Base-by-base conservation (phyloP, 2,888 invertebrate species). In the Pseudolycoriella hygida region DNA sequence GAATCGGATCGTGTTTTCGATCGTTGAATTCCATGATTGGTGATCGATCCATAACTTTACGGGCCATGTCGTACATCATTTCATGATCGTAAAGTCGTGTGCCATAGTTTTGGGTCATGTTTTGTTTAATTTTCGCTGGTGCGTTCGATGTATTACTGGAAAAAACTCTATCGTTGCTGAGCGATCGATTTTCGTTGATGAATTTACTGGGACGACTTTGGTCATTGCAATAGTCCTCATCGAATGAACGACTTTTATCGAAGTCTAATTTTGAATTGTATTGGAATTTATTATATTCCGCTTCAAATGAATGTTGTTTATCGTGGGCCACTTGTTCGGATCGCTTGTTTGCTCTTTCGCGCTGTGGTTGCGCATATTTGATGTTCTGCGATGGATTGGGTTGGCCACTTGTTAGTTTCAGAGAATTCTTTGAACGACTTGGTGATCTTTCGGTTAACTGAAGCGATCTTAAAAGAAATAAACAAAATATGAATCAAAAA, bases 371-470 rank as follows among this genome's bases (percentile, higher is more conserved):
- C 8, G 25, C 8, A 8, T 25, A 25, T 25, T 25, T 25, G 25
- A 6, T 25, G 25, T 25, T 25, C 25, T 4, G 8, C 8, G 25
- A 8, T 8, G 25, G 5, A 25, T 25, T 39, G 12, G 30, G 19
- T n/a, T 40, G 43, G 32, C 46, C 42, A 47, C 46, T 49, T 42
- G 15, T 20, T 15, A 30, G 18, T 19, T 40, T 45, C 2, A 30
- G 40, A 18, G 60, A 56, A 17, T 59, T 57, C 40, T 46, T 46
- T 12, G 56, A 56, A 43, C 64, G 62, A 48, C 60, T 68, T 0
- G 72, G 70, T 1, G 73, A 72, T 32, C 68, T 65, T 53, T 77
- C 77, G 1, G 74, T 76, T 19, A 77, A 60, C 54, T 78, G 77
- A 19, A 78, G 64, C 51, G 77, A 77, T 53, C 76, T 68, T n/a